A percentile compares a stretch with the other conserved stretches of the same genome.
phyloP scores from a whole-genome alignment of 2,888 invertebrate genomes.

The Poecilus cupreus region DNA sequence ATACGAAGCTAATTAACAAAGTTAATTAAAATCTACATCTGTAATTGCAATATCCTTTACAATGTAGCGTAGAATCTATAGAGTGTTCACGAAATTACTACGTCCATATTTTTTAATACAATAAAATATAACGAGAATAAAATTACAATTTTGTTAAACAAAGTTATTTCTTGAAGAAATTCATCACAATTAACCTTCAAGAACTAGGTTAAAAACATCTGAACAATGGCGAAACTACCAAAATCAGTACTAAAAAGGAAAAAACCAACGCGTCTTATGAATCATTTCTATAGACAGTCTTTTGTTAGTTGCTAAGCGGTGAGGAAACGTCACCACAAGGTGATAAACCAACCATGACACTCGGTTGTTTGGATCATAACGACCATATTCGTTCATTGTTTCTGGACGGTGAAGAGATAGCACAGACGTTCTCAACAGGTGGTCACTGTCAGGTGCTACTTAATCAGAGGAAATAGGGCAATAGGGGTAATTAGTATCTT shows the following conservation, averaged over 20 bases:
- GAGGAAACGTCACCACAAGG: constrained; percentile 19
- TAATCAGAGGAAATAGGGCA: neutral
- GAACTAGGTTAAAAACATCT: neutral
- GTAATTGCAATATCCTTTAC: no score
- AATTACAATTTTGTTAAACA: no score
- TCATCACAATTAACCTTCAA: no score
- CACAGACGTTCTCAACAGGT: neutral
- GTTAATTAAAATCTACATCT: no score
- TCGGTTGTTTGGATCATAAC: neutral
- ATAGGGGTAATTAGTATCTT: neutral
- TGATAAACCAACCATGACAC: neutral
- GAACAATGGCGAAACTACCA: neutral
- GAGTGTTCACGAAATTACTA: no score
- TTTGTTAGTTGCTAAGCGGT: neutral
- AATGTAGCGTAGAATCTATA: no score
- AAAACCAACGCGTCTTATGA: neutral
- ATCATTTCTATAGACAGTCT: neutral
- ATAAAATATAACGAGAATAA: no score
- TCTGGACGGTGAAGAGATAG: neutral
- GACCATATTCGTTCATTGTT: neutral
- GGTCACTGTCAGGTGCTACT: neutral
- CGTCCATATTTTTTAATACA: no score
- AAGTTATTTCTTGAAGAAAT: no score
- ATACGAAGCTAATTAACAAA: no score
- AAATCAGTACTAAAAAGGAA: neutral